Conservation (phyloP, 30 jellyfish, hydroid and myxozoan genomes). For the Aurelia aurita region DNA sequence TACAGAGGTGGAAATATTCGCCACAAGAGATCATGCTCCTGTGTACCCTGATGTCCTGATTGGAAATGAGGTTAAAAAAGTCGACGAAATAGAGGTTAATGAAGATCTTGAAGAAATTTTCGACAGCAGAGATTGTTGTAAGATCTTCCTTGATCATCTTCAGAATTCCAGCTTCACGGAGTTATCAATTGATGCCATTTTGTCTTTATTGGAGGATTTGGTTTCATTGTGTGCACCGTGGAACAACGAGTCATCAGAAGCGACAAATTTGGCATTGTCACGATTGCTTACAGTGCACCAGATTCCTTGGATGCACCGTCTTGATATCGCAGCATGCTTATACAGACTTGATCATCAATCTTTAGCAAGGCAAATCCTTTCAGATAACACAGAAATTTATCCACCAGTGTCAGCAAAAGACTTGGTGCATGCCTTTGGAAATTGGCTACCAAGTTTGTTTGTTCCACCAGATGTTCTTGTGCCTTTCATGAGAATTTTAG, state of each 20-base stretch:
- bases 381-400: not conserved
- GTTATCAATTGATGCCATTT: too few species aligned
- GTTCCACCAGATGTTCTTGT: constrained; percentile 17
- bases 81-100: not conserved
- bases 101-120: not conserved
- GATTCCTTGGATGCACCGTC: not conserved
- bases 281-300: not conserved
- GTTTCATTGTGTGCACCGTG: too few species aligned
- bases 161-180: too few species aligned
- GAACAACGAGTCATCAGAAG: too few species aligned
- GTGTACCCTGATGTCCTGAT: constrained; percentile 18
- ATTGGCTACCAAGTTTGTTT: constrained; percentile 6
- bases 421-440: not conserved
- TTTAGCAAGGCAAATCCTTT: not conserved
- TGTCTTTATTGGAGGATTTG: too few species aligned
- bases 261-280: too few species aligned
- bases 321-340: not conserved
- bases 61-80: not conserved
- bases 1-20: constrained; percentile 16
- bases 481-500: not conserved
- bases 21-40: not conserved
- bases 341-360: not conserved
- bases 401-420: not conserved
- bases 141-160: not conserved
- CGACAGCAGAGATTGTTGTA: constrained; percentile 8